Evolutionary conservation across 2,888 invertebrate species (phyloP).

Genomic region (Tineola bisselliella): DNA sequence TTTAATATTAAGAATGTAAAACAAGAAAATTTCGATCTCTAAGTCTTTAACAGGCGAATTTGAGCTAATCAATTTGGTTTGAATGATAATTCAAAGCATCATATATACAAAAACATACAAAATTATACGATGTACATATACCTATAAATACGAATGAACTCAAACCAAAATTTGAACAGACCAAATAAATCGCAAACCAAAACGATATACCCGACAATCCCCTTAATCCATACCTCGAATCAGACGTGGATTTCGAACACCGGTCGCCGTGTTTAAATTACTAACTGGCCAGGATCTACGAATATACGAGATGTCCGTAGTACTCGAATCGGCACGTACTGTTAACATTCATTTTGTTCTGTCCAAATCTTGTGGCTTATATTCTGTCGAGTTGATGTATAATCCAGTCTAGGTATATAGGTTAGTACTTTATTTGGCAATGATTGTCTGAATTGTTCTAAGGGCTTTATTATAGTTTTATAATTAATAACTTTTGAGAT

Average conservation of each 20-base stretch:
- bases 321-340: constrained; percentile 41
- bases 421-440: not conserved
- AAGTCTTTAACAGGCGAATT: too few species aligned
- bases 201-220: constrained; percentile 40
- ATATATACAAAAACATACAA: too few species aligned
- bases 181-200: constrained; percentile 42
- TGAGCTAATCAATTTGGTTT: too few species aligned
- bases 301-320: constrained; percentile 34
- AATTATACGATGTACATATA: not conserved
- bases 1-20: too few species aligned
- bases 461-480: too few species aligned
- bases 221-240: constrained; percentile 34
- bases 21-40: too few species aligned
- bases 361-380: constrained; percentile 16
- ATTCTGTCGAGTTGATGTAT: not conserved
- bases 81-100: too few species aligned
- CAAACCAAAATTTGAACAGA: constrained; percentile 11
- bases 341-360: constrained; percentile 17
- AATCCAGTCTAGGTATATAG: too few species aligned
- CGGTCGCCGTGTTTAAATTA: constrained; percentile 12
- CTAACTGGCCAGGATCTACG: constrained; percentile 26
- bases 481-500: too few species aligned
- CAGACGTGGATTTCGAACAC: constrained; percentile 20
- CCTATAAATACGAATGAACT: not conserved
- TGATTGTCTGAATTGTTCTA: too few species aligned